Conservation (phyloP, 2,888 invertebrate species). For the Gymnocheta viridis region DNA sequence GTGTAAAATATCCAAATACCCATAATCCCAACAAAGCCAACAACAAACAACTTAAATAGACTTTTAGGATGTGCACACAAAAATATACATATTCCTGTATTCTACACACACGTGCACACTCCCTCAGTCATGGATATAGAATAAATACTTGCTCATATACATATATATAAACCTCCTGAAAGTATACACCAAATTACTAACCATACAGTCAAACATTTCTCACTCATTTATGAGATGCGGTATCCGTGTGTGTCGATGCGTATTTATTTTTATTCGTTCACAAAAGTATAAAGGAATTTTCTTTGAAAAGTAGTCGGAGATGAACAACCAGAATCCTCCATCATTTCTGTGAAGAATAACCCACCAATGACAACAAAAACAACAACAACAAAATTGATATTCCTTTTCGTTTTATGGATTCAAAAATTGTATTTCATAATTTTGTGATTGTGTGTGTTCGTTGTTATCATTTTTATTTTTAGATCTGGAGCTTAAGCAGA, state of each 20-base stretch:
- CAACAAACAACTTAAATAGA: conserved; percentile 54
- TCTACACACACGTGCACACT: not conserved
- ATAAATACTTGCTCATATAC: not conserved
- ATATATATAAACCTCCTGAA: conserved; percentile 2
- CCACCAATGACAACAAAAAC: conserved; percentile 9
- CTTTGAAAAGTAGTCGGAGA: conserved; percentile 30
- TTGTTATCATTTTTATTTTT: conserved; percentile 27
- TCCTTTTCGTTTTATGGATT: conserved; percentile 19
- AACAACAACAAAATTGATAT: conserved; percentile 6
- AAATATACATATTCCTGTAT: not conserved
- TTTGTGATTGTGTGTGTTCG: conserved; percentile 1
- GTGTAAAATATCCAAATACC: conserved; percentile 64
- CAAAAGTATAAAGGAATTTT: conserved; percentile 52
- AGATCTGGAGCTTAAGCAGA: conserved; percentile 58
- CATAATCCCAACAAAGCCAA: conserved; percentile 62
- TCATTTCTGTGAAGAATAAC: not conserved
- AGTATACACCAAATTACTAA: conserved; percentile 27
- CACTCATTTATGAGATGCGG: not conserved
- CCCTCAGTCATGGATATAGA: not conserved
- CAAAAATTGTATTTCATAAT: conserved; percentile 36
- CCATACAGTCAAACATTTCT: conserved; percentile 3
- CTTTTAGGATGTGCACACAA: conserved; percentile 36
- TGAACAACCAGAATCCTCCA: not conserved
- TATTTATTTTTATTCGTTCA: not conserved
- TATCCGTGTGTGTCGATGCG: not conserved